Conservation (phyloP, 2,113 vertebrate species). For the Zeus faber region DNA sequence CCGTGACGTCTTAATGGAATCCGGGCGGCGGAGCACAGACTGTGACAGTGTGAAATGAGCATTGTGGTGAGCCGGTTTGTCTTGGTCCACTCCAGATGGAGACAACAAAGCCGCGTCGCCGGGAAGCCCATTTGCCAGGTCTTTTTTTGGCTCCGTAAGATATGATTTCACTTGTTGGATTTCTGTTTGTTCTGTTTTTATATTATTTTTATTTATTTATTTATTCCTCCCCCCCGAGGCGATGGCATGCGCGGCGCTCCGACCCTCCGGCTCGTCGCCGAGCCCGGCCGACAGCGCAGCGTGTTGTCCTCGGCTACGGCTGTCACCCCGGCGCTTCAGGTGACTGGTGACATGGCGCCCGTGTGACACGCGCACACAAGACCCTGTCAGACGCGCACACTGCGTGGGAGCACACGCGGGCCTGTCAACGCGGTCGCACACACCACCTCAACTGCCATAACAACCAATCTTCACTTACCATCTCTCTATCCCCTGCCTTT, state of each 20-base stretch:
- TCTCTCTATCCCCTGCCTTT: conserved; percentile 46
- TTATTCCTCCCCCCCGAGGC: neutral
- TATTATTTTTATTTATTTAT: conserved; percentile 1
- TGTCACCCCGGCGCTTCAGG: conserved; percentile 64
- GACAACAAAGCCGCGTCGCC: conserved; percentile 40
- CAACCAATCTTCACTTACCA: conserved; percentile 38
- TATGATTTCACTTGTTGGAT: conserved; percentile 63
- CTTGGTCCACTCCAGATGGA: conserved; percentile 52
- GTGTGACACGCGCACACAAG: conserved; percentile 53
- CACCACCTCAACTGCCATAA: conserved; percentile 34
- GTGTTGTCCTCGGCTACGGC: conserved; percentile 42
- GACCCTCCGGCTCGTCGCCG: conserved; percentile 26
- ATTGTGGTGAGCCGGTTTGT: conserved; percentile 55
- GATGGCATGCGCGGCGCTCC: neutral
- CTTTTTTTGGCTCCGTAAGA: conserved; percentile 39
- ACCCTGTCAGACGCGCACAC: conserved; percentile 47
- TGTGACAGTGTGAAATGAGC: conserved; percentile 59
- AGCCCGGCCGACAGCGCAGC: conserved; percentile 22
- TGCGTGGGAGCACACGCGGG: conserved; percentile 12
- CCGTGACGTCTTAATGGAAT: conserved; percentile 24
- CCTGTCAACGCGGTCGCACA: conserved; percentile 28
- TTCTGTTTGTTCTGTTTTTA: conserved; percentile 52
- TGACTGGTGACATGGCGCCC: conserved; percentile 59
- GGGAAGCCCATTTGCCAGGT: conserved; percentile 35
- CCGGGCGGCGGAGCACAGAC: conserved; percentile 43